Evolutionary conservation across 2,797 vertebrate genomes (phyloP).

Genomic region (Petrocephalus schoutedeni): DNA sequence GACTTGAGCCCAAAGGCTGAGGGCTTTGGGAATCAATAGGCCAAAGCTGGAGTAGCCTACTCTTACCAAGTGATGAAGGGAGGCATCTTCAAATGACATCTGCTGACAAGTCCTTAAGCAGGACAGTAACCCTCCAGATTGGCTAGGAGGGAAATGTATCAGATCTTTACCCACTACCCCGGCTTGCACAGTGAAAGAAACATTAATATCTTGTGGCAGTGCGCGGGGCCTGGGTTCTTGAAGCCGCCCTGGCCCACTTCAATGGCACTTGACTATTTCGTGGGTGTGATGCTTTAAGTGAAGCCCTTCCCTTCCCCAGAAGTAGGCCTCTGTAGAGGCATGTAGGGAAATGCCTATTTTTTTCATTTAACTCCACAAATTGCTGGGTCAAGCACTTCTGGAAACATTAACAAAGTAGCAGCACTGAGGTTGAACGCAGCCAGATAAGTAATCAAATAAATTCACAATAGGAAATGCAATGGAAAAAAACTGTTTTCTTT

Average conservation of each 20-base stretch:
- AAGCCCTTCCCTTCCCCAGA: background rate
- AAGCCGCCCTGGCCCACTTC: background rate
- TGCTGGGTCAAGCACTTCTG: background rate
- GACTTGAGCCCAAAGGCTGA: background rate
- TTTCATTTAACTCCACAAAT: background rate
- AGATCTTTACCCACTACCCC: background rate
- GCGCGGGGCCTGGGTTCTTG: background rate
- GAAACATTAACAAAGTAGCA: background rate
- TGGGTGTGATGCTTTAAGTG: background rate
- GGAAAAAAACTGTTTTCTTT: background rate
- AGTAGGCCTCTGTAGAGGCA: background rate
- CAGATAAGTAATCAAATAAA: background rate
- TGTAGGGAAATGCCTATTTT: background rate
- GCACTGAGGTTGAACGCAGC: background rate
- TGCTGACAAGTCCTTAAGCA: slow-evolving; percentile 17
- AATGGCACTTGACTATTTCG: slow-evolving; percentile 10
- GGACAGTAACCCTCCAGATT: slow-evolving; percentile 21
- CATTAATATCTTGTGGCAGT: background rate
- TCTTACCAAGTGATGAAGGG: background rate
- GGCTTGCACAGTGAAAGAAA: background rate
- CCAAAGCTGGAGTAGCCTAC: background rate
- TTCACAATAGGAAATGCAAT: background rate
- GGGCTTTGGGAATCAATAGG: slow-evolving; percentile 15
- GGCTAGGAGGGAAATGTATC: background rate
- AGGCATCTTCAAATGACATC: slow-evolving; percentile 13